Evolutionary conservation across 2,113 vertebrate species (phyloP), one percentile per base, ranked within the genome.

Genomic region (Ramphastos sulfuratus): DNA sequence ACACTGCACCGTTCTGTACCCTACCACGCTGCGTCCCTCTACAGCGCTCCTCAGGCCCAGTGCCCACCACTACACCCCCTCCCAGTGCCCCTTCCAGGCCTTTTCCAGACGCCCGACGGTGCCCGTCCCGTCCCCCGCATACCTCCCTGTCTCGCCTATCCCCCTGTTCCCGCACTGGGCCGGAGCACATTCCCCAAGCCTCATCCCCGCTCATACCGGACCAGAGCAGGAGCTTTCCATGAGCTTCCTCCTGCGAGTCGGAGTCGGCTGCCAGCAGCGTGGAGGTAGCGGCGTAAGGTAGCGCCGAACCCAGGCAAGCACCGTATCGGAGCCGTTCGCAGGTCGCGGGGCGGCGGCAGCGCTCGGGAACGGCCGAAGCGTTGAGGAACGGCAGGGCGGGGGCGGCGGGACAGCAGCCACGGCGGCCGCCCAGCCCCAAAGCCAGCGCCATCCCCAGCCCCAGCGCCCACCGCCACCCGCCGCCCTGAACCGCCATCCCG

Each of bases 221-320:
- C 99, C 99, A 99, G 96, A 99, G 98, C 96, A 98, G 97, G 54
- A 99, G 95, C 91, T 99, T 99, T 94, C 98, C 98, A 72, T 98
- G 98, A 69, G 98, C 98, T 81, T 99, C 98, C 69, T 99, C 98
- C 85, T 99, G 99, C 4, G 98, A 98, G 70, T 56, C 92, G 48
- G 99, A 99, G 96, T 99, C 99, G 65, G 98, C 98, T 4, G 99
- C 98, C 98, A 99, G 97, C 60, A 98, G 55, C 83, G 98, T 98
- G 72, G 99, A 98, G n/a, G 99, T 99, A 89, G 98, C 98, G 24
- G 97, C 98, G 97, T 99, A 99, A 4, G 99, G 99, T 52, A 99
- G 86, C 56, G 98, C 96, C 7, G 99, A 99, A 25, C 99, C 99
- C 46, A 99, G 97, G 84, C 99, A 99, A 76, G 98, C 97, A 90